A percentile compares a stretch with the other conserved stretches of the same genome.
Evolutionary conservation across 2,888 invertebrate genomes (phyloP).

Genomic region (Incurvaria masculella): DNA sequence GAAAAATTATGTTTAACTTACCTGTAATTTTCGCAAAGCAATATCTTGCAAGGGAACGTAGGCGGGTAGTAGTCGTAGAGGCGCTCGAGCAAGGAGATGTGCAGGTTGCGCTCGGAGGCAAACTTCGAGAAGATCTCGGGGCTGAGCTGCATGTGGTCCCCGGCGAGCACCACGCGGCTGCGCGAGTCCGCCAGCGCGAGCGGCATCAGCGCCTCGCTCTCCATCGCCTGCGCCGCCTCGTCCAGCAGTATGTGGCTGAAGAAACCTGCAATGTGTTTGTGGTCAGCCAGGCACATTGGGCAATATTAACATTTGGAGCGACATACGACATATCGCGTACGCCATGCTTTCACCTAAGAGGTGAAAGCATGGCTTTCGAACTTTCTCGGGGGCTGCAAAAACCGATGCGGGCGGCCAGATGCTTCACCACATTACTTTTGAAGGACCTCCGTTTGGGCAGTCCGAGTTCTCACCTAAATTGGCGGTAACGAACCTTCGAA

Average conservation of each 20-base stretch:
- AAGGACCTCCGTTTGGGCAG: too few species aligned
- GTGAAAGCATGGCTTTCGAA: too few species aligned
- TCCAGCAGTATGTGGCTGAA: constrained; percentile 82
- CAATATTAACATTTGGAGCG: too few species aligned
- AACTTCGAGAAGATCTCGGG: constrained; percentile 78
- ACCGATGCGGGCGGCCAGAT: too few species aligned
- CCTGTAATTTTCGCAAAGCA: constrained; percentile 74
- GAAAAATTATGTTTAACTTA: too few species aligned
- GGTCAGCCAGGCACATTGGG: too few species aligned
- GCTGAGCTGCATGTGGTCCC: constrained; percentile 83
- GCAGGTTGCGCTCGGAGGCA: constrained; percentile 65
- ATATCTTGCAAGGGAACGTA: constrained; percentile 72
- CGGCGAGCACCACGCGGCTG: constrained; percentile 76
- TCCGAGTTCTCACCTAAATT: too few species aligned
- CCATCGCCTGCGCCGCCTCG: constrained; percentile 85
- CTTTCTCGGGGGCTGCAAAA: too few species aligned
- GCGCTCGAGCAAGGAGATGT: constrained; percentile 73
- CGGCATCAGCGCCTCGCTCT: constrained; percentile 81
- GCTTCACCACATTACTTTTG: too few species aligned
- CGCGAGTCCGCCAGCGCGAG: constrained; percentile 66
- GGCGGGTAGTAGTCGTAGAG: constrained; percentile 73
- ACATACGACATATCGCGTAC: too few species aligned
- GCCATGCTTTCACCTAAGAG: too few species aligned
- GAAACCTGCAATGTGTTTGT: constrained; percentile 50
- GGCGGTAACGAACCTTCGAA: too few species aligned